Evolutionary conservation across 2,888 invertebrate genomes (phyloP).

Genomic region (Eutolmus rufibarbis): DNA sequence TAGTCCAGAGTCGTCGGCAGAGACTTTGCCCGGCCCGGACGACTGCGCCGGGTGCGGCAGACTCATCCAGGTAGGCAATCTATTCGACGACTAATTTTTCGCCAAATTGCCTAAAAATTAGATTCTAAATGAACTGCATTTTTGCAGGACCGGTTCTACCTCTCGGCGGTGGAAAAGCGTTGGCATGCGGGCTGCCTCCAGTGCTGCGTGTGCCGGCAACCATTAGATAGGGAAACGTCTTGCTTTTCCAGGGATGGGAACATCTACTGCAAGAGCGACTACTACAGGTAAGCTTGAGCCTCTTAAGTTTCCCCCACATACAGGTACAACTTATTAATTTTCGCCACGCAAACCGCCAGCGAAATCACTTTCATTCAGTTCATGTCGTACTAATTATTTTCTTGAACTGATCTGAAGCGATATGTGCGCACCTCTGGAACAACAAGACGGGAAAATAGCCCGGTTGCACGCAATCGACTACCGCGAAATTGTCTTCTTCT

Average conservation of each 20-base stretch:
- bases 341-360: slow-evolving; percentile 15
- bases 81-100: not conserved
- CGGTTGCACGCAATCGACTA: slow-evolving; percentile 43
- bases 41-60: slow-evolving; percentile 88
- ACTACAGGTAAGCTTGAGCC: slow-evolving; percentile 80
- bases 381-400: slow-evolving; percentile 46
- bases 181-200: slow-evolving; percentile 93
- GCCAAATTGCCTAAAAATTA: not conserved
- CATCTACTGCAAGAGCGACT: slow-evolving; percentile 96
- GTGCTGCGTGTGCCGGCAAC: slow-evolving; percentile 89
- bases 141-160: slow-evolving; percentile 81
- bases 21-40: slow-evolving; percentile 58
- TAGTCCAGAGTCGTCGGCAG: slow-evolving; percentile 62
- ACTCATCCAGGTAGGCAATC: slow-evolving; percentile 69
- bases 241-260: slow-evolving; percentile 93
- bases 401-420: slow-evolving; percentile 25
- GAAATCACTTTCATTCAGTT: slow-evolving; percentile 46
- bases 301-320: not conserved
- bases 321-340: slow-evolving; percentile 3
- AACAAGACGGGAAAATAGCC: slow-evolving; percentile 44
- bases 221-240: slow-evolving; percentile 88
- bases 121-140: not conserved
- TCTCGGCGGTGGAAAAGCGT: slow-evolving; percentile 88
- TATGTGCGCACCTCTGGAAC: slow-evolving; percentile 27
- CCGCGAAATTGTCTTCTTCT: slow-evolving; percentile 12